Conservation (phyloP, 2,888 invertebrate species). For the Drosophila anomelani region DNA sequence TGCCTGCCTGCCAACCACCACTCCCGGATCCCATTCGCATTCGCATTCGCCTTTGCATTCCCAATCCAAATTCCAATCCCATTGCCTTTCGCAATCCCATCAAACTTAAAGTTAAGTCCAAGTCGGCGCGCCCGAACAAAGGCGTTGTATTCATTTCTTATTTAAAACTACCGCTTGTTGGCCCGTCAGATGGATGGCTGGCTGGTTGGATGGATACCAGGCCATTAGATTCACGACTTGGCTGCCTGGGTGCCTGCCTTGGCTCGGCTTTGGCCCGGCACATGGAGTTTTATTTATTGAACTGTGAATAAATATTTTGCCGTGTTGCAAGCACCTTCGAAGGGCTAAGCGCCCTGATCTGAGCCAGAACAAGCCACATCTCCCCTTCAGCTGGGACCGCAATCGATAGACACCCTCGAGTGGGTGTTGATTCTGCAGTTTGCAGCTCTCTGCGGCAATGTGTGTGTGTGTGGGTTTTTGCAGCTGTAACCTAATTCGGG, state of each 20-base stretch:
- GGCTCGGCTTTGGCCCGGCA: conserved; percentile 11
- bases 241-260: conserved; percentile 18
- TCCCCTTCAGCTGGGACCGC: conserved; percentile 31
- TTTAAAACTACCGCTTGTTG: conserved; percentile 60
- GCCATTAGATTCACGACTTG: conserved; percentile 40
- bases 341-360: conserved; percentile 25
- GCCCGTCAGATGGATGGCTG: conserved; percentile 26
- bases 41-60: conserved; percentile 1
- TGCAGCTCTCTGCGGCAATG: conserved; percentile 60
- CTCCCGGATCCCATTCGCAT: background rate
- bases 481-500: conserved; percentile 67
- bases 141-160: conserved; percentile 72
- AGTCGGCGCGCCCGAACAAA: conserved; percentile 52
- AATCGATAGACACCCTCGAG: conserved; percentile 58
- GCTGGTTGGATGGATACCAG: conserved; percentile 40
- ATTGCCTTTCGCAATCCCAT: conserved; percentile 29
- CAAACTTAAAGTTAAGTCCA: conserved; percentile 49
- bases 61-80: conserved; percentile 27
- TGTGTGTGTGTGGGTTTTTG: conserved; percentile 20
- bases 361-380: conserved; percentile 43
- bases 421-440: conserved; percentile 66
- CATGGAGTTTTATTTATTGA: conserved; percentile 73
- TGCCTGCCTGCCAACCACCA: background rate
- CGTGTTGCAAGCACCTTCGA: conserved; percentile 41
- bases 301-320: conserved; percentile 74